phyloP scores from a whole-genome alignment of 2,888 invertebrate genomes.

The Aleiodes testaceus region DNA sequence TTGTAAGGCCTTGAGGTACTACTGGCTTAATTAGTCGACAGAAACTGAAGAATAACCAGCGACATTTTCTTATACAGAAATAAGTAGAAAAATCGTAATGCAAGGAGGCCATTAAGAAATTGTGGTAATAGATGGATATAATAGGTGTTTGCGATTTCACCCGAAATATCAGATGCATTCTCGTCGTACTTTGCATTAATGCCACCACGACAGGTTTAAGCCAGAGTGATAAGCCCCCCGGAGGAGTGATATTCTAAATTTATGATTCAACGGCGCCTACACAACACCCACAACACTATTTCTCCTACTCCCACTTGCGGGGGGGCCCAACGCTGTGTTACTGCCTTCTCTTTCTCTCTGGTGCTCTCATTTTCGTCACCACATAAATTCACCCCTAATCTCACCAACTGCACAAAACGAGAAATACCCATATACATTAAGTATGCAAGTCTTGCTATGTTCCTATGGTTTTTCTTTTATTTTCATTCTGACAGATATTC shows the following conservation, averaged over 20 bases:
- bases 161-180: slow-evolving; percentile 36
- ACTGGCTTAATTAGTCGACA: slow-evolving; percentile 14
- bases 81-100: slow-evolving; percentile 17
- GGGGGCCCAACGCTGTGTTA: not conserved
- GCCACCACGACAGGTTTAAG: slow-evolving; percentile 36
- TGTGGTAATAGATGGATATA: not conserved
- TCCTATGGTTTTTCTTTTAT: not conserved
- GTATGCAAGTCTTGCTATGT: slow-evolving; percentile 6
- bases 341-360: not conserved
- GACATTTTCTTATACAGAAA: slow-evolving; percentile 16
- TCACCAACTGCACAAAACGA: slow-evolving; percentile 29
- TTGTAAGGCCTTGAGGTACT: not conserved
- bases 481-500: too few relatives aligned
- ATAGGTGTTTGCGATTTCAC: slow-evolving; percentile 19
- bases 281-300: slow-evolving; percentile 23
- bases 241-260: slow-evolving; percentile 38
- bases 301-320: not conserved
- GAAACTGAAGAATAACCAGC: slow-evolving; percentile 1
- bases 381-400: slow-evolving; percentile 39
- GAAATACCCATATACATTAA: slow-evolving; percentile 30
- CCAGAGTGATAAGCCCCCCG: slow-evolving; percentile 35
- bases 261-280: slow-evolving; percentile 38
- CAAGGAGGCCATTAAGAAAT: not conserved
- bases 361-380: slow-evolving; percentile 40
- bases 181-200: slow-evolving; percentile 36